These are phyloP conservation scores for Ammodytes dubius DNA, from an alignment of 2,113 vertebrate species.

Conservation along the genomic window DNA sequence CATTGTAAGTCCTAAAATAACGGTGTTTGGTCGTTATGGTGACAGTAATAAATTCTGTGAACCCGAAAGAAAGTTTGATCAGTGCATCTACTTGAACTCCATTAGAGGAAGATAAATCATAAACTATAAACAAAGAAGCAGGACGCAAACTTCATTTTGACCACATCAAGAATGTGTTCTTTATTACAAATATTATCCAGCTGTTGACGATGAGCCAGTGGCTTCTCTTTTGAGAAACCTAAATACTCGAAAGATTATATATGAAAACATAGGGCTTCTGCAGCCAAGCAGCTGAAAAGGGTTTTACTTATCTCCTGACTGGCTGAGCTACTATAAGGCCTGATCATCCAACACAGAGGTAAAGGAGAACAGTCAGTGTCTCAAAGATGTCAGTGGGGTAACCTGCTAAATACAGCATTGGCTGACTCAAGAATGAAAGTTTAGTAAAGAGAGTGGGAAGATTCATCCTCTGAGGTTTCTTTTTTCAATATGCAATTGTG, in stretches of 20 bases:
- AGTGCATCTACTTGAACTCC: not conserved
- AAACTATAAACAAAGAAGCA: not conserved
- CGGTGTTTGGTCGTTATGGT: not conserved
- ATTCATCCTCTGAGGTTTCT: not conserved
- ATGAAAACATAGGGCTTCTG: not conserved
- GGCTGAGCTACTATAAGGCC: not conserved
- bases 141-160: not conserved
- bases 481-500: slow-evolving; percentile 8
- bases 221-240: not conserved
- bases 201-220: not conserved
- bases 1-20: not conserved
- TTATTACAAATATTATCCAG: not conserved
- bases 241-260: not conserved
- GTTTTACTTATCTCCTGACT: slow-evolving; percentile 4
- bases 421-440: slow-evolving; percentile 31
- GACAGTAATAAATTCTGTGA: not conserved
- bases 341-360: slow-evolving; percentile 28
- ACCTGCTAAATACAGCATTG: slow-evolving; percentile 48
- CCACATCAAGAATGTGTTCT: not conserved
- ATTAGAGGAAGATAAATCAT: not conserved
- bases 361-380: slow-evolving; percentile 30
- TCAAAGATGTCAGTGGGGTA: slow-evolving; percentile 47
- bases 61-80: not conserved
- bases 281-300: slow-evolving; percentile 9
- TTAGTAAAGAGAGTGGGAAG: not conserved